Conservation (phyloP, 1,140 invertebrate species). For the Drosophila paulistorum region DNA sequence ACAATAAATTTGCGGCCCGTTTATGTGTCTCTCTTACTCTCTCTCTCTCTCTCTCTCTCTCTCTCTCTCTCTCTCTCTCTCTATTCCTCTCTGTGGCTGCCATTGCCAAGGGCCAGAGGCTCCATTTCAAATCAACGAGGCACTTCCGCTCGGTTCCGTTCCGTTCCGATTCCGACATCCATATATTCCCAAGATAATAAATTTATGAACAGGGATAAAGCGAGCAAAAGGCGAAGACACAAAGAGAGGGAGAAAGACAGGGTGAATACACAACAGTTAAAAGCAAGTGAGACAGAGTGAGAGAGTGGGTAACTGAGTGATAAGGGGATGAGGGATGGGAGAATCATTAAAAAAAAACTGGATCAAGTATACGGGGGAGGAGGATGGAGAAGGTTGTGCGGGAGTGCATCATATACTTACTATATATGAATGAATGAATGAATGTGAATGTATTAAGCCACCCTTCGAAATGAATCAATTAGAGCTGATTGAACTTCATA, state of each 20-base stretch:
- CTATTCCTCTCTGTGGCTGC: neutral
- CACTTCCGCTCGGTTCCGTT: slow-evolving; percentile 55
- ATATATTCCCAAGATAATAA: slow-evolving; percentile 78
- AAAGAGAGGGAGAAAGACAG: slow-evolving; percentile 15
- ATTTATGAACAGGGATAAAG: slow-evolving; percentile 66
- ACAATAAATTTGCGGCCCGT: slow-evolving; percentile 36
- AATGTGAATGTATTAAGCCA: slow-evolving; percentile 7
- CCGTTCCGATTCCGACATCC: slow-evolving; percentile 12
- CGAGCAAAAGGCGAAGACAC: slow-evolving; percentile 11
- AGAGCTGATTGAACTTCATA: slow-evolving; percentile 79
- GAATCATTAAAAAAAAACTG: slow-evolving; percentile 52
- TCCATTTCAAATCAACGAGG: slow-evolving; percentile 74
- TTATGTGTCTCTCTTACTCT: slow-evolving; percentile 31
- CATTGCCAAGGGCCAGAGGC: slow-evolving; percentile 27
- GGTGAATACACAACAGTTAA: neutral
- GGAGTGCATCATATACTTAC: too few species aligned
- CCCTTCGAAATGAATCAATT: slow-evolving; percentile 73
- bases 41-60: slow-evolving; percentile 3
- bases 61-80: slow-evolving; percentile 15
- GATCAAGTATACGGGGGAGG: neutral
- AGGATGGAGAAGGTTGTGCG: neutral
- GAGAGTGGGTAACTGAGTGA: neutral
- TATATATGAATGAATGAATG: neutral
- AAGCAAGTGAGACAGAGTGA: neutral
- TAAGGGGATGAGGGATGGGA: slow-evolving; percentile 16